Conservation (phyloP, 2,797 vertebrate species). For the Microcaecilia unicolor region DNA sequence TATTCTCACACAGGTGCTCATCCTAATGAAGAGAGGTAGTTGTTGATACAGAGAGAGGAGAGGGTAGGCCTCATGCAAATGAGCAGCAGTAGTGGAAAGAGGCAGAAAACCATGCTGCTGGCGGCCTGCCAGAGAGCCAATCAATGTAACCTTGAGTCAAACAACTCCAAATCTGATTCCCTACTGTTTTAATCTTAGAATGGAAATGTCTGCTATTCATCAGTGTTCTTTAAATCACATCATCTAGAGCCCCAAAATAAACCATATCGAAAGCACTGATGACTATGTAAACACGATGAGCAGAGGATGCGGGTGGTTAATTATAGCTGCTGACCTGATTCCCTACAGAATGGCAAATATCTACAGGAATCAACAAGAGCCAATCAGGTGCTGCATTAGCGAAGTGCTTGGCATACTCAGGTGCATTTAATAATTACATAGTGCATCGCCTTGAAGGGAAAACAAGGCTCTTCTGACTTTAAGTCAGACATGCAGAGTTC, state of each 20-base stretch:
- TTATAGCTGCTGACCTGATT: constrained; percentile 65
- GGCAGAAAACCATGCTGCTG: constrained; percentile 40
- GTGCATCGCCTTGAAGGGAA: constrained; percentile 37
- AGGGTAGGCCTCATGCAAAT: constrained; percentile 30
- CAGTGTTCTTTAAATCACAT: constrained; percentile 37
- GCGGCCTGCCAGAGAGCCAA: constrained; percentile 48
- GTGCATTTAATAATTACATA: constrained; percentile 35
- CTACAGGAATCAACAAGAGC: constrained; percentile 39
- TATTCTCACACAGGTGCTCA: constrained; percentile 38
- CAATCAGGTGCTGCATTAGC: constrained; percentile 40
- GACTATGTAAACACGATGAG: constrained; percentile 10
- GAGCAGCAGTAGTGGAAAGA: constrained; percentile 36
- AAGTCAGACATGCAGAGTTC: too few relatives aligned
- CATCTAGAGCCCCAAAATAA: constrained; percentile 19
- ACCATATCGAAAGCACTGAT: constrained; percentile 16
- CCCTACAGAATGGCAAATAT: constrained; percentile 50
- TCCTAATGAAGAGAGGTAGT: constrained; percentile 53
- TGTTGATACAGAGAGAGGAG: constrained; percentile 42
- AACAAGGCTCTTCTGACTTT: too few relatives aligned
- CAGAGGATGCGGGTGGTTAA: constrained; percentile 37
- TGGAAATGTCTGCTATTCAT: constrained; percentile 33
- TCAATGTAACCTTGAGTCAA: constrained; percentile 58
- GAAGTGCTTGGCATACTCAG: constrained; percentile 30
- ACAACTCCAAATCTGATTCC: constrained; percentile 46
- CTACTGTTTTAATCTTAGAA: constrained; percentile 25